Evolutionary conservation across 2,888 invertebrate species (phyloP).

Genomic region (Sarcophaga caerulescens): DNA sequence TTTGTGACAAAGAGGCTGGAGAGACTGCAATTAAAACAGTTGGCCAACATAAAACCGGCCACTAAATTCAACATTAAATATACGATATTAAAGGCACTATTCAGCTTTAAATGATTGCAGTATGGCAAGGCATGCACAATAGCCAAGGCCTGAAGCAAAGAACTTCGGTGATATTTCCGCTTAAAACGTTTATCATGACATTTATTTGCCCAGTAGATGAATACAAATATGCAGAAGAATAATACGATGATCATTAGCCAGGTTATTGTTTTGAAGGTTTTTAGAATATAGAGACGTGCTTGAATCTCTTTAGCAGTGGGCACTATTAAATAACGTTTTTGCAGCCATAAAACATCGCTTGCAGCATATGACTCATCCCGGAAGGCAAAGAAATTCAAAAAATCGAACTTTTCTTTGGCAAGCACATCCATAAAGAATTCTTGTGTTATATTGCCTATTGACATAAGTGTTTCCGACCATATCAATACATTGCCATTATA

Average conservation of each 20-base stretch:
- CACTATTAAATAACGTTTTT: background rate
- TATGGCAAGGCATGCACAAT: background rate
- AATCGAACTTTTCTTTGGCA: background rate
- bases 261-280: background rate
- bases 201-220: background rate
- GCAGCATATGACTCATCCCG: background rate
- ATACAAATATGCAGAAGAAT: background rate
- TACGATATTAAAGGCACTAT: background rate
- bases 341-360: background rate
- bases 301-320: background rate
- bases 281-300: background rate
- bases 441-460: background rate
- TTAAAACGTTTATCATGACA: background rate
- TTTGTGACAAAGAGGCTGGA: slow-evolving; percentile 40
- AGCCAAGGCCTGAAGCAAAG: background rate
- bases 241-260: background rate
- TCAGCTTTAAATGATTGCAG: background rate
- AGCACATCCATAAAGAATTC: background rate
- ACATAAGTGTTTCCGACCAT: slow-evolving; percentile 1
- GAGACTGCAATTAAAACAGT: slow-evolving; percentile 32
- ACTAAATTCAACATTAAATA: slow-evolving; percentile 12
- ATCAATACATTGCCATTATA: slow-evolving; percentile 69
- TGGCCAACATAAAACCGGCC: slow-evolving; percentile 22
- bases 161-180: background rate
- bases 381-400: background rate